phyloP scores from a whole-genome alignment of 1,140 invertebrate genomes.

The Paraescarpia echinospica region DNA sequence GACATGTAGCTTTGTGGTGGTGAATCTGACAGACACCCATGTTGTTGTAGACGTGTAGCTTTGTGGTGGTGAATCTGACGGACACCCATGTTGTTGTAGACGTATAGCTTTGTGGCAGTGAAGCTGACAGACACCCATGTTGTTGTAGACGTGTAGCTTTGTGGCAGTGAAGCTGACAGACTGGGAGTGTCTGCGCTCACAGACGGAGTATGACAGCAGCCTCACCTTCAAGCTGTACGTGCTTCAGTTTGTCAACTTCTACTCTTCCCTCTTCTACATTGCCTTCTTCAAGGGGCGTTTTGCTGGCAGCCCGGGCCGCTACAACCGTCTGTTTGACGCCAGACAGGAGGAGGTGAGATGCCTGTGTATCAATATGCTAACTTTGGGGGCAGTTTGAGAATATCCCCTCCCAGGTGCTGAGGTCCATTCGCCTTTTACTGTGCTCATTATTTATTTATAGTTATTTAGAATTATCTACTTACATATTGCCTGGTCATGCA shows the following conservation, averaged over 20 bases:
- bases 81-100: background rate
- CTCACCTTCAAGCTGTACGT: slow-evolving; percentile 57
- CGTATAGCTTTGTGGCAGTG: background rate
- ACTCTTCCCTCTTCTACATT: slow-evolving; percentile 56
- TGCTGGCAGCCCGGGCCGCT: slow-evolving; percentile 74
- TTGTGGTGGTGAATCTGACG: background rate
- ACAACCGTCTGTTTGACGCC: slow-evolving; percentile 70
- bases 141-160: slow-evolving; percentile 1
- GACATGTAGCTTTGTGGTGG: background rate
- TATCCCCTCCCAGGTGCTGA: no score
- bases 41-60: background rate
- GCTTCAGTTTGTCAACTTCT: slow-evolving; percentile 59
- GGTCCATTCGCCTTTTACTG: no score
- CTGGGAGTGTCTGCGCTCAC: slow-evolving; percentile 53
- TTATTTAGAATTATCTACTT: no score
- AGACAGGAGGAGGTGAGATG: slow-evolving; percentile 70
- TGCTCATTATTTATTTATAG: no score
- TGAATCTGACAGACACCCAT: background rate
- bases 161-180: slow-evolving; percentile 54
- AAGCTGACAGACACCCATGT: background rate
- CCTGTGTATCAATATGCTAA: no score
- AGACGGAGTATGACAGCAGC: slow-evolving; percentile 56
- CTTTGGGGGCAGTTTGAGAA: no score
- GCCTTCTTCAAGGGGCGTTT: slow-evolving; percentile 60
- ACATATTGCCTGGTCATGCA: no score